Conservation (phyloP, 2,888 invertebrate genomes). For the Rotaria socialis region DNA sequence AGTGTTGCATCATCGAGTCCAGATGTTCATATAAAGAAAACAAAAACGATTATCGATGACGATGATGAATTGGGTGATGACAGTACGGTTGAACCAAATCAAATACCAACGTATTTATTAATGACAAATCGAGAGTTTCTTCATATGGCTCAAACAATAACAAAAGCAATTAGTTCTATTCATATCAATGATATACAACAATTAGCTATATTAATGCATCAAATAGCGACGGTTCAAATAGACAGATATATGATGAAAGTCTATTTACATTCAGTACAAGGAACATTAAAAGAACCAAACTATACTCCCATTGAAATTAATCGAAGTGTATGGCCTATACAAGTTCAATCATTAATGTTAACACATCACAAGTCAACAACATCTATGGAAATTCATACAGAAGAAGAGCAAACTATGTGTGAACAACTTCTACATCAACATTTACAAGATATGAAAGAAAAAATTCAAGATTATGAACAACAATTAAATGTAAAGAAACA, state of each 20-base stretch:
- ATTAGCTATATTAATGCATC: not conserved
- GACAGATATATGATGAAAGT: not conserved
- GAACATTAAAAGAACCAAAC: not conserved
- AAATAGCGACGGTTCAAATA: not conserved
- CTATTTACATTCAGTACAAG: not conserved
- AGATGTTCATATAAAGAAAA: not conserved
- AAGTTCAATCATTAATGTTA: not conserved
- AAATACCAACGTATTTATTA: not conserved
- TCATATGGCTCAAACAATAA: not conserved
- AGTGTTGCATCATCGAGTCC: not conserved
- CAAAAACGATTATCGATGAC: not conserved
- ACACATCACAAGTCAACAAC: not conserved
- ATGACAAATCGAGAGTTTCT: not conserved
- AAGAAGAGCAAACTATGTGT: not conserved
- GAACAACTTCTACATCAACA: not conserved
- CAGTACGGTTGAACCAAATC: not conserved
- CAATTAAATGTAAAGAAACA: not conserved
- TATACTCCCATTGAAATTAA: not conserved
- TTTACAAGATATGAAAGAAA: not conserved
- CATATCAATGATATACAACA: not conserved
- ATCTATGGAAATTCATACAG: not conserved
- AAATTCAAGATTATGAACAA: not conserved
- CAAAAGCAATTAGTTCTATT: not conserved
- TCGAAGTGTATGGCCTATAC: not conserved
- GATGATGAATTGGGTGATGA: not conserved